A percentile compares a stretch with the other conserved stretches of the same genome.
These are phyloP conservation scores for Nysson spinosus DNA, from an alignment of 2,888 invertebrate genomes.

Conservation along the genomic window DNA sequence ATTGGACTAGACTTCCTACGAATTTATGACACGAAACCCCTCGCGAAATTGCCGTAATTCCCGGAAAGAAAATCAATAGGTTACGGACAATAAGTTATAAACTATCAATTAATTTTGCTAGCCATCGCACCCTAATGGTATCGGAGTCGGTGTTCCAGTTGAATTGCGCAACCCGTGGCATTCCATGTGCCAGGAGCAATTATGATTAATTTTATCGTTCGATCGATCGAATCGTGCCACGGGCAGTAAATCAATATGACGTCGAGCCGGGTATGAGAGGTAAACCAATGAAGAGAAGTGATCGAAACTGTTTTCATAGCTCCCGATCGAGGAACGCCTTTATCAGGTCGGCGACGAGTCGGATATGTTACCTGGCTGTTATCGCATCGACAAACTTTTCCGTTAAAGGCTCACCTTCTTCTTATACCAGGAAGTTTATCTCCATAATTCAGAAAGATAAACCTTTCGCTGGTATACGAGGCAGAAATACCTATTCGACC, in stretches of 20 bases:
- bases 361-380: slow-evolving; percentile 25
- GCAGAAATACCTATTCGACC: slow-evolving; percentile 18
- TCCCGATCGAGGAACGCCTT: slow-evolving; percentile 7
- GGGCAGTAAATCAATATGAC: slow-evolving; percentile 43
- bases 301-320: slow-evolving; percentile 14
- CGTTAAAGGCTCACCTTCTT: slow-evolving; percentile 5
- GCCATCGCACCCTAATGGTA: slow-evolving; percentile 17
- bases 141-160: not conserved
- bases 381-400: slow-evolving; percentile 31
- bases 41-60: slow-evolving; percentile 10
- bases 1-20: not conserved
- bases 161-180: slow-evolving; percentile 43
- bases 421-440: slow-evolving; percentile 24
- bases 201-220: slow-evolving; percentile 52
- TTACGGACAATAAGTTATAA: slow-evolving; percentile 39
- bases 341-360: slow-evolving; percentile 13
- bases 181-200: slow-evolving; percentile 46
- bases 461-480: slow-evolving; percentile 2
- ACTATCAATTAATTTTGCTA: slow-evolving; percentile 42
- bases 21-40: not conserved
- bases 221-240: slow-evolving; percentile 37
- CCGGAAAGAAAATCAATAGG: slow-evolving; percentile 25
- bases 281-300: slow-evolving; percentile 21
- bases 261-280: slow-evolving; percentile 26
- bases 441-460: slow-evolving; percentile 39